A percentile compares a stretch with the other conserved stretches of the same genome.
Conservation (phyloP, 2,797 vertebrate genomes). For the Zenarchopterus dispar region DNA sequence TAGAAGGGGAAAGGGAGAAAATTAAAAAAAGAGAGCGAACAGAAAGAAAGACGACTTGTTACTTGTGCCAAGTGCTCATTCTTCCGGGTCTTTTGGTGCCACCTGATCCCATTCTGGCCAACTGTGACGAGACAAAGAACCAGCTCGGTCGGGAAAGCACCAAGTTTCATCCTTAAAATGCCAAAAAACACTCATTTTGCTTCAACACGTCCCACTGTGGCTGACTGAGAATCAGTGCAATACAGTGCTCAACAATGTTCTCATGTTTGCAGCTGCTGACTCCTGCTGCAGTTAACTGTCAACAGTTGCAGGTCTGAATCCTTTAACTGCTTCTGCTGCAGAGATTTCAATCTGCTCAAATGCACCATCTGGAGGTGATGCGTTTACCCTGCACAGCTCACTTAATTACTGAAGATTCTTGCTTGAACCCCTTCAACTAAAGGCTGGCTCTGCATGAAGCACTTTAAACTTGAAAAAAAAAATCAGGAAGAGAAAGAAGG, state of each 20-base stretch:
- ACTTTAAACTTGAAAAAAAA: neutral
- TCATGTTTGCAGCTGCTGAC: constrained; percentile 28
- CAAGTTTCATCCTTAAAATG: constrained; percentile 2
- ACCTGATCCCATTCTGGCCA: constrained; percentile 56
- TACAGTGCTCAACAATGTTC: constrained; percentile 6
- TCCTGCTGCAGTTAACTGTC: constrained; percentile 22
- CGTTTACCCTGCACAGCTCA: neutral
- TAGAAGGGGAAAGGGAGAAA: constrained; percentile 25
- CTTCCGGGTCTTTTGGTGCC: constrained; percentile 45
- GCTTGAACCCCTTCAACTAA: constrained; percentile 1
- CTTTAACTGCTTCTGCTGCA: constrained; percentile 26
- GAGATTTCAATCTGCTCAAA: constrained; percentile 29
- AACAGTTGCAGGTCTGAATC: constrained; percentile 20
- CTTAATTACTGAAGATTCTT: constrained; percentile 24
- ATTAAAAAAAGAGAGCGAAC: constrained; percentile 22
- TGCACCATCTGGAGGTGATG: constrained; percentile 60
- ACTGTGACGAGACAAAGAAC: constrained; percentile 25
- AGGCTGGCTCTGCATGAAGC: neutral
- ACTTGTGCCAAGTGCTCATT: constrained; percentile 61
- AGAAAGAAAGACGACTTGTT: constrained; percentile 54
- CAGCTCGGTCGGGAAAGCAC: neutral
- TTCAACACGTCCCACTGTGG: constrained; percentile 1
- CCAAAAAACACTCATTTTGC: neutral
- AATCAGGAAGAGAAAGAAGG: too few species aligned
- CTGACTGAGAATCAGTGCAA: constrained; percentile 17